Conservation (phyloP, 2,113 vertebrate species). For the Rhinoptilus africanus region DNA sequence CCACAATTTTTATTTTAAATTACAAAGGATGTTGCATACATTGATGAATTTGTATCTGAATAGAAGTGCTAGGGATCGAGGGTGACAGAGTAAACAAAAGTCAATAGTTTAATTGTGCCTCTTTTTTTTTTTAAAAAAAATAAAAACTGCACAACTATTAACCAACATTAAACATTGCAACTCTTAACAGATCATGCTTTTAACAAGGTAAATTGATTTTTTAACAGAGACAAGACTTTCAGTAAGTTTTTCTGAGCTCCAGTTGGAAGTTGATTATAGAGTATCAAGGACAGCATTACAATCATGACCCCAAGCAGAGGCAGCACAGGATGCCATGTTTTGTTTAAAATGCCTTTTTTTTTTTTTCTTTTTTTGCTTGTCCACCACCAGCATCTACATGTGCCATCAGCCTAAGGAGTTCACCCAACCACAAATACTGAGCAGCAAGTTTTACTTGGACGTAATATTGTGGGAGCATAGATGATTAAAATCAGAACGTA, state of each 20-base stretch:
- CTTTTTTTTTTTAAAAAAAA: slow-evolving; percentile 69
- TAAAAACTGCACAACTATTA: slow-evolving; percentile 90
- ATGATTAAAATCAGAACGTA: neutral
- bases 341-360: slow-evolving; percentile 29
- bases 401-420: slow-evolving; percentile 60
- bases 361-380: slow-evolving; percentile 17
- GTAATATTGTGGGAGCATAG: neutral
- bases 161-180: slow-evolving; percentile 92
- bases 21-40: slow-evolving; percentile 85
- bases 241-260: slow-evolving; percentile 89
- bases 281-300: slow-evolving; percentile 71
- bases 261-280: slow-evolving; percentile 79
- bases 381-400: neutral
- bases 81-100: slow-evolving; percentile 79
- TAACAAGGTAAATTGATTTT: slow-evolving; percentile 91
- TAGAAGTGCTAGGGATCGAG: slow-evolving; percentile 73
- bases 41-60: slow-evolving; percentile 80
- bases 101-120: slow-evolving; percentile 81
- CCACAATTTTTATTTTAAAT: slow-evolving; percentile 83
- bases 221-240: slow-evolving; percentile 93
- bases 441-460: neutral
- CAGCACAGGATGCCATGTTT: slow-evolving; percentile 63
- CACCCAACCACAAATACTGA: slow-evolving; percentile 54
- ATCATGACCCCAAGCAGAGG: slow-evolving; percentile 65
- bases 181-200: slow-evolving; percentile 91